phyloP scores from a whole-genome alignment of 1,140 invertebrate species.

The Drosophila auraria region DNA sequence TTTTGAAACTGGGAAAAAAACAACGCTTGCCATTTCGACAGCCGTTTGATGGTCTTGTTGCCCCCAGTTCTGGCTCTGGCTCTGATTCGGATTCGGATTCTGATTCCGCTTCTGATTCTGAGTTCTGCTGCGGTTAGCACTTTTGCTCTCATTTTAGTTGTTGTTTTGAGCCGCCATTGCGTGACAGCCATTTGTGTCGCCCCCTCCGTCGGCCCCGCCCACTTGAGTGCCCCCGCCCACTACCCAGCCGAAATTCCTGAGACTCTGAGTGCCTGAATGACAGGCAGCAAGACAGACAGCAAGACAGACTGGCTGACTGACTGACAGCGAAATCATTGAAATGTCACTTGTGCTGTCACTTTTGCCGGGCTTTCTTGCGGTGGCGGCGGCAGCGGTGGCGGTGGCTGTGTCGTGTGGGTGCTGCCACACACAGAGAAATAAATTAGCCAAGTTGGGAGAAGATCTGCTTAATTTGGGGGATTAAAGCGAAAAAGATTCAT shows the following conservation, averaged over 20 bases:
- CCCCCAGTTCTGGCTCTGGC: not conserved
- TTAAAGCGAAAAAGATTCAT: not conserved
- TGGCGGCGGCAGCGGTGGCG: constrained; percentile 11
- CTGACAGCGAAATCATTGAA: constrained; percentile 68
- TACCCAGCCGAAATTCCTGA: constrained; percentile 16
- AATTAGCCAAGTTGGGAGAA: not conserved
- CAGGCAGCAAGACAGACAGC: constrained; percentile 12
- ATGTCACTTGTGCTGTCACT: constrained; percentile 69
- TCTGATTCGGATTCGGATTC: not conserved
- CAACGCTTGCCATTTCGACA: constrained; percentile 62
- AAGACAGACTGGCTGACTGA: constrained; percentile 45
- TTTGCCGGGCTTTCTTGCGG: constrained; percentile 32
- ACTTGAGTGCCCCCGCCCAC: not conserved
- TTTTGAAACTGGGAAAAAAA: constrained; percentile 47
- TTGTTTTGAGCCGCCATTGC: constrained; percentile 56
- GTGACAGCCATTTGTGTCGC: constrained; percentile 64
- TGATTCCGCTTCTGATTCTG: not conserved
- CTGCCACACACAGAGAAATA: constrained; percentile 16
- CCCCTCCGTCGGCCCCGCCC: not conserved
- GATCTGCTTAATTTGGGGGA: not conserved
- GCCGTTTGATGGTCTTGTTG: constrained; percentile 51
- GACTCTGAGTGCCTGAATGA: constrained; percentile 41
- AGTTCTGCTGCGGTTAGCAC: constrained; percentile 58
- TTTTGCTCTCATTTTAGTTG: constrained; percentile 42
- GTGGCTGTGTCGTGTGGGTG: not conserved